These are phyloP conservation scores for Drosophila aldrichi DNA, from an alignment of 2,888 invertebrate species.

Conservation along the genomic window DNA sequence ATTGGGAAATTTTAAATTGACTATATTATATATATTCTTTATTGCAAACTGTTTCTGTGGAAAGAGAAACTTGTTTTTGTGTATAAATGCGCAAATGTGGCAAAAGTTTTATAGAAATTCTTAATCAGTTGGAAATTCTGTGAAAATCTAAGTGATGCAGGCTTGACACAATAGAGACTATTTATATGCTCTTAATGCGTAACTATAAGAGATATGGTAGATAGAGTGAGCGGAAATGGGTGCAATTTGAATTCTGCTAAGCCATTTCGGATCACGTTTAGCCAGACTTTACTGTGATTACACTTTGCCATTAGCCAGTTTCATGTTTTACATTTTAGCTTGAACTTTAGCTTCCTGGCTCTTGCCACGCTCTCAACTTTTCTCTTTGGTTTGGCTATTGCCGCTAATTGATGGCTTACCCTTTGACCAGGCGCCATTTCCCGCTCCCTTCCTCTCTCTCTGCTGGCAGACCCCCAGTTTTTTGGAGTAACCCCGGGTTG, in stretches of 20 bases:
- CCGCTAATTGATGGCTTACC: conserved; percentile 28
- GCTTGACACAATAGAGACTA: not conserved
- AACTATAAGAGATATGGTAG: not conserved
- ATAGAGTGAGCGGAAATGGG: too few relatives aligned
- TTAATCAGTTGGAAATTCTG: not conserved
- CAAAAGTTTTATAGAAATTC: not conserved
- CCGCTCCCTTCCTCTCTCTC: not conserved
- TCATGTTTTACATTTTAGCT: conserved; percentile 6
- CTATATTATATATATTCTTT: not conserved
- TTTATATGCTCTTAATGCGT: not conserved
- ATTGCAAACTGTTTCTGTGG: not conserved
- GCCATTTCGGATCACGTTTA: not conserved
- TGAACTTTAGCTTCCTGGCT: not conserved
- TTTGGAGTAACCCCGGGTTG: conserved; percentile 28
- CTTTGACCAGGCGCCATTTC: not conserved
- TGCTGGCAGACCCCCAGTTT: not conserved
- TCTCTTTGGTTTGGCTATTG: conserved; percentile 7
- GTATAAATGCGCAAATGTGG: not conserved
- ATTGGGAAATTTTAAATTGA: not conserved
- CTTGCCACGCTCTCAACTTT: conserved; percentile 11
- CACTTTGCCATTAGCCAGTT: not conserved
- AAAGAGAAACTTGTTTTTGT: not conserved
- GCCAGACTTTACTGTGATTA: not conserved
- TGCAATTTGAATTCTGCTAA: not conserved
- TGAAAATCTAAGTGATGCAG: not conserved